Conservation (phyloP, 2,113 vertebrate genomes). For the Amia ocellicauda region DNA sequence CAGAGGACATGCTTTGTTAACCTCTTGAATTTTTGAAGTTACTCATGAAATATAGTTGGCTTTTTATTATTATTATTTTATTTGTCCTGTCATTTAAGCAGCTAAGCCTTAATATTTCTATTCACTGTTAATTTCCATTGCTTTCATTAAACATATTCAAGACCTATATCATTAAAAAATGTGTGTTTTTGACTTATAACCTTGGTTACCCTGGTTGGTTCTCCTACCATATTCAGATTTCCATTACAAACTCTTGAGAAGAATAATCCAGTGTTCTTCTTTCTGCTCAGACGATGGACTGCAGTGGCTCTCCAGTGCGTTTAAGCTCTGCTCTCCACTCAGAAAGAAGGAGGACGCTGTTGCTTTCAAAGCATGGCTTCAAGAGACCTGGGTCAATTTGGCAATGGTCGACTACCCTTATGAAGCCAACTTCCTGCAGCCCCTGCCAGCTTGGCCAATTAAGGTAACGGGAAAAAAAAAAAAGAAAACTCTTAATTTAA, state of each 20-base stretch:
- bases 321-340: slow-evolving; percentile 77
- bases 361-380: slow-evolving; percentile 82
- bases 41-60: neutral
- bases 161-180: too few species aligned
- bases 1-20: too few species aligned
- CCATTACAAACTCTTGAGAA: too few species aligned
- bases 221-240: too few species aligned
- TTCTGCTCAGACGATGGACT: slow-evolving; percentile 68
- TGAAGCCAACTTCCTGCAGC: slow-evolving; percentile 82
- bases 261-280: too few species aligned
- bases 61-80: neutral
- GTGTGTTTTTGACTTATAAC: too few species aligned
- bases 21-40: too few species aligned
- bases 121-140: too few species aligned
- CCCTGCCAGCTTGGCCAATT: slow-evolving; percentile 88
- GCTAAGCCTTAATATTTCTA: too few species aligned
- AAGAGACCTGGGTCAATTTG: slow-evolving; percentile 89
- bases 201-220: too few species aligned
- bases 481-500: too few species aligned
- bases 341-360: slow-evolving; percentile 54
- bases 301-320: slow-evolving; percentile 76
- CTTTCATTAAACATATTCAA: too few species aligned
- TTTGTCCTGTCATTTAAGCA: neutral
- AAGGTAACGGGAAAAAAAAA: slow-evolving; percentile 64
- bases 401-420: slow-evolving; percentile 97